Evolutionary conservation across 2,888 invertebrate species (phyloP), one percentile per base, ranked within the genome.

Genomic region (Drosophila borealis): DNA sequence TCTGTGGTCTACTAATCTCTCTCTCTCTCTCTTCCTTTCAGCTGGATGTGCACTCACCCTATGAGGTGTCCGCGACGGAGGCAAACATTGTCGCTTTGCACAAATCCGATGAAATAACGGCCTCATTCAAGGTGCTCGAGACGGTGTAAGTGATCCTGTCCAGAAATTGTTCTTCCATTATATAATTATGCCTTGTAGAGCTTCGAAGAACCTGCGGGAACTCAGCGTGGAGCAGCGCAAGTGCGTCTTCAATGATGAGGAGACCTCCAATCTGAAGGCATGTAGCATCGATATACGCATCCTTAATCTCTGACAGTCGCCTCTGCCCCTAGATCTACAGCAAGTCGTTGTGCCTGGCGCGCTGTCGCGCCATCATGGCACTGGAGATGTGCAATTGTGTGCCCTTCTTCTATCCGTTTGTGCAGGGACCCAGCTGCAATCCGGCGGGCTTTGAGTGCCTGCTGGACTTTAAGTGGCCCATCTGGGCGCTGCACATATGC

Each of bases 351-450:
- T 92, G 92, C 53, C 57, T 92, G 54, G 90, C 90, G 1, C 81
- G 90, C 5, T 94, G 94, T 78, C 91, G 94, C 11, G 93, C 94
- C 51, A 81, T 91, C 44, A 88, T 93, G 80, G 93, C 93, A 0
- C 51, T 93, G 70, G 92, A 93, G 78, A 91, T 93, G 78, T 94
- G 94, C 81, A 93, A 93, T 49, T 94, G 94, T 81, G 93, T 92
- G 60, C 94, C 94, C 2, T 94, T 93, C 70, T 94, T 94, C 81
- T 94, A 94, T 76, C 86, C 89, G 1, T 92, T 91, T 70, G 81
- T 92, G 9, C 84, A 89, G 17, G 92, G 91, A 0, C 84, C 89
- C 10, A 87, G 81, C 11, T 92, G 92, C 51, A 90, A 84, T 74
- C 89, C 91, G 3, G 84, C 88, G 9, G 92, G 91, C 2, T 92